phyloP scores from a whole-genome alignment of 2,888 invertebrate genomes.

The Diarsia rubi region DNA sequence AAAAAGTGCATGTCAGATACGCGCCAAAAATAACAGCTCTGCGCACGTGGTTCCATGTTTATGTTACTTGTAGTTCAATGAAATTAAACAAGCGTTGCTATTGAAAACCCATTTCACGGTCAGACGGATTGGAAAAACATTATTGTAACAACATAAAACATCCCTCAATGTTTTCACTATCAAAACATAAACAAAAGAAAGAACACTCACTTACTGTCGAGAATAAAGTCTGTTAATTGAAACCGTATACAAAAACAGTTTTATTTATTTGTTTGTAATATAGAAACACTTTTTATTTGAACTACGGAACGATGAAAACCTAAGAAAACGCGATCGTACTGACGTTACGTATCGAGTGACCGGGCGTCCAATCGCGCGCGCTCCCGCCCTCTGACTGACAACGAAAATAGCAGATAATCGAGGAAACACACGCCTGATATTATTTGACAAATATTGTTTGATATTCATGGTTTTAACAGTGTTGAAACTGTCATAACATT shows the following conservation, averaged over 20 bases:
- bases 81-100: slow-evolving; percentile 34
- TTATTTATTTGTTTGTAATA: slow-evolving; percentile 19
- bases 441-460: slow-evolving; percentile 71
- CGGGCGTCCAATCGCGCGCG: slow-evolving; percentile 76
- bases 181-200: slow-evolving; percentile 41
- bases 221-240: slow-evolving; percentile 27
- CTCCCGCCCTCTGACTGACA: slow-evolving; percentile 79
- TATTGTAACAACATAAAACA: slow-evolving; percentile 19
- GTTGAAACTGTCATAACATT: slow-evolving; percentile 16
- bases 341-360: slow-evolving; percentile 44
- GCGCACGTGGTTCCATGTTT: slow-evolving; percentile 66
- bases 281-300: slow-evolving; percentile 51
- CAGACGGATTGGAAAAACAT: slow-evolving; percentile 15
- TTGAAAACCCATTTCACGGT: slow-evolving; percentile 24
- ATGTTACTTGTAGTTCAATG: slow-evolving; percentile 33
- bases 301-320: slow-evolving; percentile 39
- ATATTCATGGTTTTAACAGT: slow-evolving; percentile 52
- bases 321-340: slow-evolving; percentile 41
- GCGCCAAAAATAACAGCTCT: slow-evolving; percentile 82
- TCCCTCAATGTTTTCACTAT: slow-evolving; percentile 23
- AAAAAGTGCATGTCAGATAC: slow-evolving; percentile 78
- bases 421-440: slow-evolving; percentile 71
- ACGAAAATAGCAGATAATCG: slow-evolving; percentile 81
- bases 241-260: slow-evolving; percentile 15
- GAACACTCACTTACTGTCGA: slow-evolving; percentile 52